Evolutionary conservation across 1,140 invertebrate genomes (phyloP).

Genomic region (Thalassaphorura encarpata): DNA sequence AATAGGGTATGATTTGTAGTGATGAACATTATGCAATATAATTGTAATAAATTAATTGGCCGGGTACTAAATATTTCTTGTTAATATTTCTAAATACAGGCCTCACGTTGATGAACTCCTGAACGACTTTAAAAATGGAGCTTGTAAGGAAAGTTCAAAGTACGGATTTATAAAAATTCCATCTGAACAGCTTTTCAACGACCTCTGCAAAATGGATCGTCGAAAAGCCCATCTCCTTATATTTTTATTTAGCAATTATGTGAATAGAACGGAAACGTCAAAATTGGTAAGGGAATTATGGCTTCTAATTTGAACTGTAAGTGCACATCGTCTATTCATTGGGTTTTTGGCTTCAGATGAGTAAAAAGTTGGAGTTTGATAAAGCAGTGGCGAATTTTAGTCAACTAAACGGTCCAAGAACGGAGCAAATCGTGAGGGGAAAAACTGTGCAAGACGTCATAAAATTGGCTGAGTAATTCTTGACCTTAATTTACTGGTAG

Average conservation of each 20-base stretch:
- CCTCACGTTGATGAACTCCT: slow-evolving; percentile 13
- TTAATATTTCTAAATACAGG: slow-evolving; percentile 2
- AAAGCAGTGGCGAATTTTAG: neutral
- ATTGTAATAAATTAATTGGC: no score
- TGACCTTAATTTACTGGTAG: neutral
- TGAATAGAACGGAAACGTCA: slow-evolving; percentile 10
- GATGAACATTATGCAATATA: no score
- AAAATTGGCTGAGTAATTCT: neutral
- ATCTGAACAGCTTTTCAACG: neutral
- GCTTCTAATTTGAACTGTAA: neutral
- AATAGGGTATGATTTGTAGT: no score
- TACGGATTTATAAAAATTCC: slow-evolving; percentile 10
- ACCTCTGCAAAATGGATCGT: slow-evolving; percentile 8
- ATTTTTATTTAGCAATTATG: slow-evolving; percentile 14
- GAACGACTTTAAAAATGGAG: slow-evolving; percentile 12
- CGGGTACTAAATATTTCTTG: no score
- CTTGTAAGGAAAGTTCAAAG: slow-evolving; percentile 9
- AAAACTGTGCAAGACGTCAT: neutral
- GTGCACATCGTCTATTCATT: neutral
- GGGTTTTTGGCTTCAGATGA: neutral
- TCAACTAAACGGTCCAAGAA: neutral
- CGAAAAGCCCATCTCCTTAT: slow-evolving; percentile 7
- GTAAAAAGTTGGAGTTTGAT: neutral
- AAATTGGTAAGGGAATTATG: slow-evolving; percentile 3
- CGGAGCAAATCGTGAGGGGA: no score